A percentile compares a stretch with the other conserved stretches of the same genome.
phyloP scores from a whole-genome alignment of 2,113 vertebrate genomes.

The Barbus barbus region DNA sequence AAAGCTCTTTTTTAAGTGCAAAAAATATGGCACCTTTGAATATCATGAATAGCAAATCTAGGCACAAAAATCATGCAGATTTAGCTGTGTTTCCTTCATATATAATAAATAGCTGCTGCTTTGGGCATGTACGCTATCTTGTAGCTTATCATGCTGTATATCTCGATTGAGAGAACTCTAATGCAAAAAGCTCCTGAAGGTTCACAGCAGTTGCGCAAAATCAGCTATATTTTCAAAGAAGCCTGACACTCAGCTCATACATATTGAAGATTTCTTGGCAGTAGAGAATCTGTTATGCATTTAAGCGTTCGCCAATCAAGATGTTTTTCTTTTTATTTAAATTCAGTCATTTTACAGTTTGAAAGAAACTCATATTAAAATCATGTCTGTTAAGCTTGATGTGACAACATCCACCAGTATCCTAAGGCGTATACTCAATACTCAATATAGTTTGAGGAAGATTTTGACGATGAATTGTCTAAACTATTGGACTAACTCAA shows the following conservation, averaged over 20 bases:
- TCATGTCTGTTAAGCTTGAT: not conserved
- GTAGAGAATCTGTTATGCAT: not conserved
- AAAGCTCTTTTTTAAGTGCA: no score
- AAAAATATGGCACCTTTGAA: no score
- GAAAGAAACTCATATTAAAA: no score
- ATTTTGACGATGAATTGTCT: not conserved
- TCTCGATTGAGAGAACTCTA: not conserved
- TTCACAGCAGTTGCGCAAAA: not conserved
- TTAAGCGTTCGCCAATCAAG: not conserved
- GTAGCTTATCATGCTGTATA: not conserved
- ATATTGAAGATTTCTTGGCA: constrained; percentile 3
- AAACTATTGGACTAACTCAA: not conserved
- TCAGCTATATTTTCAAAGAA: not conserved
- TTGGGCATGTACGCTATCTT: not conserved
- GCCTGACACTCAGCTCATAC: not conserved
- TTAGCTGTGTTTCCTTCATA: not conserved
- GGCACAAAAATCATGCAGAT: not conserved
- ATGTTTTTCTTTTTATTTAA: not conserved
- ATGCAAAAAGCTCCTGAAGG: not conserved
- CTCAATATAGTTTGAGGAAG: not conserved
- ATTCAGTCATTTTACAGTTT: not conserved
- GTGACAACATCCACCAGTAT: not conserved
- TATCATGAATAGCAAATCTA: not conserved
- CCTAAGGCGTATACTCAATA: not conserved
- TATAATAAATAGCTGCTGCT: constrained; percentile 23